Base-by-base conservation (phyloP, 1,140 invertebrate genomes). In the Drosophila pandora region DNA sequence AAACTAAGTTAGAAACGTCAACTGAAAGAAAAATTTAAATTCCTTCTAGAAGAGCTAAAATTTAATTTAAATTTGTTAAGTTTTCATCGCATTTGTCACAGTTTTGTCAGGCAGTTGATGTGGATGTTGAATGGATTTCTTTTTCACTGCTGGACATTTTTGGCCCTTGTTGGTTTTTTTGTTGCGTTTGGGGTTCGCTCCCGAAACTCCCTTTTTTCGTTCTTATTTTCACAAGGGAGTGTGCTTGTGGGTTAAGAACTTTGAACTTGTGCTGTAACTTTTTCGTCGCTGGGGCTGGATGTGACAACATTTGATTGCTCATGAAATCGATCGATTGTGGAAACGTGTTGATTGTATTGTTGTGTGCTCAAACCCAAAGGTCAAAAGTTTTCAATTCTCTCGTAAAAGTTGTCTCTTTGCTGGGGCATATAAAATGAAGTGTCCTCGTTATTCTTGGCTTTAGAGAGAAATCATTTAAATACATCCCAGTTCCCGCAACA, bases 291-390 rank as follows among this genome's bases (percentile, higher is more conserved):
- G 62, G 71, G 59, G 60, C 81, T 84, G 81, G 65, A 85, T 85
- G 81, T 84, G 81, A 85, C 81, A 84, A 62, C 81, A 70, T 85
- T 84, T 80, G 76, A 84, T 84, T 84, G 81, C 77, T 85, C 81
- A 85, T 85, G 81, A 84, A 84, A 84, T 84, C 81, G 81, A 84
- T 84, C 81, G 81, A 84, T 84, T 84, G 81, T 80, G 72, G 72
- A 76, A 76, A 84, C 80, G 80, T 85, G 81, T 85, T 85, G 81
- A 84, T 84, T 84, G 72, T 85, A 80, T 80, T 79, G 76, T 78
- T 75, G 60, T 48, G 41, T 63, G 34, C 60, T 64, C 45, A 54
- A 60, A 75, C 67, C 67, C 79, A 80, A 74, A 80, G 81, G 81
- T 85, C 81, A 84, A 77, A 84, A 85, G 81, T 84, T 85, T 74